Percentiles rank a stretch among this genome's conserved stretches.
These are phyloP conservation scores for Anthrax anthrax DNA, from an alignment of 2,888 invertebrate species.

Conservation along the genomic window DNA sequence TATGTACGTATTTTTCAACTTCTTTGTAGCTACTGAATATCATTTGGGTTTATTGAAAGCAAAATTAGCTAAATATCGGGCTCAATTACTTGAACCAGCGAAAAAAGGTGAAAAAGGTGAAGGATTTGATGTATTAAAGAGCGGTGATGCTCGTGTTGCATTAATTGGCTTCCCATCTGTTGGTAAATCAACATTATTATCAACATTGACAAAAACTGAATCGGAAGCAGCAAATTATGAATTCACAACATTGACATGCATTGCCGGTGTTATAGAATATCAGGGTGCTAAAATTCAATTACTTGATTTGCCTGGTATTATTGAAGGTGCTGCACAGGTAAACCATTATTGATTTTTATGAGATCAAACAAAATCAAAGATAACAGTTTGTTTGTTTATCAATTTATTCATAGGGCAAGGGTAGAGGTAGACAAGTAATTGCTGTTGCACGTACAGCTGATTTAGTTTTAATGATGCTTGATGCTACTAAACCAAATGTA, in stretches of 20 bases:
- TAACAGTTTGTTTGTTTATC: neutral
- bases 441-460: constrained; percentile 98
- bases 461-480: constrained; percentile 96
- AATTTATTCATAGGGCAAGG: constrained; percentile 47
- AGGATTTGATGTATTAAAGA: constrained; percentile 98
- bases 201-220: constrained; percentile 89
- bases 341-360: neutral
- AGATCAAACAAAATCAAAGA: neutral
- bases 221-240: constrained; percentile 97
- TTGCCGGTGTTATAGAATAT: constrained; percentile 97
- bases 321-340: constrained; percentile 90
- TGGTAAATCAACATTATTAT: constrained; percentile 75
- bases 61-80: constrained; percentile 86
- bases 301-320: constrained; percentile 96
- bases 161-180: constrained; percentile 94
- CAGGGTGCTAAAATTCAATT: constrained; percentile 97
- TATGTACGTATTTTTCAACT: no score
- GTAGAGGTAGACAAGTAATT: constrained; percentile 87
- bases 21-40: constrained; percentile 87
- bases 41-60: constrained; percentile 97
- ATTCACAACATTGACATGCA: constrained; percentile 97
- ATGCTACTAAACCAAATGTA: constrained; percentile 95
- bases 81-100: constrained; percentile 85
- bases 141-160: constrained; percentile 96
- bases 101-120: constrained; percentile 92